Conservation (phyloP, 2,888 invertebrate species). For the Phanerotoma sp. region DNA sequence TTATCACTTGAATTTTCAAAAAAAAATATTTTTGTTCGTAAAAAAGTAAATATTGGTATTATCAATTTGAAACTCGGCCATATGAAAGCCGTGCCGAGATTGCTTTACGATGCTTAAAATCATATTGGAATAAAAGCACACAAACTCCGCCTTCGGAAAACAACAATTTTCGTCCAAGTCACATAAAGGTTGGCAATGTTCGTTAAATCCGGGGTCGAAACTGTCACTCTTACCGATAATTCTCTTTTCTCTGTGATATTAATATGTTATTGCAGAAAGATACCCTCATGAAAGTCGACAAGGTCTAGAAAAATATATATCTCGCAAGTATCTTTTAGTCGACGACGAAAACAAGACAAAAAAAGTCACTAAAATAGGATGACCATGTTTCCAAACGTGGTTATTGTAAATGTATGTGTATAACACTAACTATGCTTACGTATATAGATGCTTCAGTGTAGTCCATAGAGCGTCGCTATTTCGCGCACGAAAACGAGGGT, state of each 20-base stretch:
- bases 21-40: not conserved
- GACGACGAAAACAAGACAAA: slow-evolving; percentile 5
- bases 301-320: slow-evolving; percentile 55
- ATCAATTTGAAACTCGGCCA: slow-evolving; percentile 39
- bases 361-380: slow-evolving; percentile 17
- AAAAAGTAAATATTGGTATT: no score
- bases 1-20: slow-evolving; percentile 26
- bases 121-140: slow-evolving; percentile 17
- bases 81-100: slow-evolving; percentile 47
- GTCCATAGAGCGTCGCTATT: not conserved
- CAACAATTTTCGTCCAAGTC: slow-evolving; percentile 1
- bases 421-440: slow-evolving; percentile 1
- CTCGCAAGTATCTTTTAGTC: slow-evolving; percentile 37
- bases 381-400: slow-evolving; percentile 14
- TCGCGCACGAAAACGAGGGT: not conserved
- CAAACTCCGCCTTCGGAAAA: slow-evolving; percentile 1
- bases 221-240: slow-evolving; percentile 38
- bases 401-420: slow-evolving; percentile 4
- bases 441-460: not conserved
- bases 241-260: slow-evolving; percentile 53
- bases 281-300: slow-evolving; percentile 58
- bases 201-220: slow-evolving; percentile 46
- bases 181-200: slow-evolving; percentile 38
- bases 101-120: slow-evolving; percentile 53
- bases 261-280: slow-evolving; percentile 58